Conservation (phyloP, 2,113 vertebrate genomes). For the Anguilla japonica region DNA sequence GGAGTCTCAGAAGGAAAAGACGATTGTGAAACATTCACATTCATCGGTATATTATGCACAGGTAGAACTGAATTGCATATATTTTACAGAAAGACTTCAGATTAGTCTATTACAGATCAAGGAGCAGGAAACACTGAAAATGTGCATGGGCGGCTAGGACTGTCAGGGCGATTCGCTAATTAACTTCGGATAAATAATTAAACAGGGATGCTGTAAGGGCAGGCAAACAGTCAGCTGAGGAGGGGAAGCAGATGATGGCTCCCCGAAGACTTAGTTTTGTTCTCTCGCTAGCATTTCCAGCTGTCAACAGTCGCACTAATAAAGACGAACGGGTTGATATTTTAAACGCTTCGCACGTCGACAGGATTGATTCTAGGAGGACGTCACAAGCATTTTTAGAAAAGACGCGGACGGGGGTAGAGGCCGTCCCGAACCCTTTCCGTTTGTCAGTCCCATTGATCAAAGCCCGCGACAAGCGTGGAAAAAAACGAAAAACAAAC, state of each 20-base stretch:
- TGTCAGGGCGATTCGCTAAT: background rate
- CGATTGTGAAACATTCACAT: background rate
- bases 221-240: background rate
- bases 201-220: background rate
- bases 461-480: background rate
- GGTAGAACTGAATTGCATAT: too few species aligned
- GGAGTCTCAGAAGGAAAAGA: background rate
- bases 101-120: too few species aligned
- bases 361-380: background rate
- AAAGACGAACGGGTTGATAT: background rate
- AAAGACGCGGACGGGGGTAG: background rate
- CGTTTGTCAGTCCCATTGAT: background rate
- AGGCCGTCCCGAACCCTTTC: background rate
- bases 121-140: too few species aligned
- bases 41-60: too few species aligned
- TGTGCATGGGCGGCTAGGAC: too few species aligned
- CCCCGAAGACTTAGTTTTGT: background rate
- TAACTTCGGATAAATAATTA: background rate
- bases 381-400: background rate
- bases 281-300: background rate
- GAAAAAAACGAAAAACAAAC: background rate
- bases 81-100: too few species aligned
- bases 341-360: background rate
- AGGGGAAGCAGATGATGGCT: background rate
- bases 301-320: background rate